Conservation (phyloP, 1,140 invertebrate genomes). For the Caligus rogercresseyi region DNA sequence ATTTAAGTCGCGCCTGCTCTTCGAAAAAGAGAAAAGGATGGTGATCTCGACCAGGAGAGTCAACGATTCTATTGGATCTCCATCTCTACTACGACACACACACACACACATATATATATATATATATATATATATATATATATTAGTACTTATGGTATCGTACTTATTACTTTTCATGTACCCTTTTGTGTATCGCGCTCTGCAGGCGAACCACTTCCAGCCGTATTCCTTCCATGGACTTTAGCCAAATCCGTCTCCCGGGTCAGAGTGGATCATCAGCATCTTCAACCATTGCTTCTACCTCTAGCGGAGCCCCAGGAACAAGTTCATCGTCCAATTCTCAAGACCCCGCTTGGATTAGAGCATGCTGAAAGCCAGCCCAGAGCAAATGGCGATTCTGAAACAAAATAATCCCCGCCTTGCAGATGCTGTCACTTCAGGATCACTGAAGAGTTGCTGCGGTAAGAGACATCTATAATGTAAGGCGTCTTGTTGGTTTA, state of each 20-base stretch:
- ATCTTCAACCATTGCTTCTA: constrained; percentile 23
- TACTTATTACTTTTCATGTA: not conserved
- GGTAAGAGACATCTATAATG: not conserved
- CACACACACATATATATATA: too few species aligned
- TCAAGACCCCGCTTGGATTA: constrained; percentile 70
- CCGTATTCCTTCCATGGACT: constrained; percentile 46
- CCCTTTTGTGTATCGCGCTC: not conserved
- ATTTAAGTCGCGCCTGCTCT: too few species aligned
- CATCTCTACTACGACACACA: too few species aligned
- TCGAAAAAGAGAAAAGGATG: too few species aligned
- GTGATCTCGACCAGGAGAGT: too few species aligned
- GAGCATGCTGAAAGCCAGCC: constrained; percentile 80
- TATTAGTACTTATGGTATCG: too few species aligned
- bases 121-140: too few species aligned
- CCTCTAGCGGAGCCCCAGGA: constrained; percentile 17
- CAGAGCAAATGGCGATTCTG: constrained; percentile 68
- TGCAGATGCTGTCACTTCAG: constrained; percentile 69
- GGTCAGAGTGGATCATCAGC: constrained; percentile 26
- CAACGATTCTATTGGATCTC: too few species aligned
- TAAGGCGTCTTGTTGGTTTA: too few species aligned
- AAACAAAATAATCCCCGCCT: constrained; percentile 84
- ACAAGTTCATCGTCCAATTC: constrained; percentile 24
- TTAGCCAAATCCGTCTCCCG: constrained; percentile 59
- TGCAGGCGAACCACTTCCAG: not conserved
- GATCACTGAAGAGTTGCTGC: constrained; percentile 42